Percentiles rank a stretch among this genome's conserved stretches.
Evolutionary conservation across 2,888 invertebrate genomes (phyloP).

Genomic region (Drosophila lutescens): DNA sequence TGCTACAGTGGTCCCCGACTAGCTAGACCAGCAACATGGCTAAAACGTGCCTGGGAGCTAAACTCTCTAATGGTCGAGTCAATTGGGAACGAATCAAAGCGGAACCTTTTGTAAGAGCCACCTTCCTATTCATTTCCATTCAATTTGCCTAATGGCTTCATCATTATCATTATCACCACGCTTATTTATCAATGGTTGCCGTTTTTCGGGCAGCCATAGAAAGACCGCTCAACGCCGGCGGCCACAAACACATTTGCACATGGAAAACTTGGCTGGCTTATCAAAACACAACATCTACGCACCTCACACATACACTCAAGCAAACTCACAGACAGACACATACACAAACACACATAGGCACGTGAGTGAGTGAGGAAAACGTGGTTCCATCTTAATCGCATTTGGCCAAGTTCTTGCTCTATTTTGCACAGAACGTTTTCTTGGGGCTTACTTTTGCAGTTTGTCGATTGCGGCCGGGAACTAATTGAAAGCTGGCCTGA

Average conservation of each 20-base stretch:
- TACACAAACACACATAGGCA: conserved; percentile 33
- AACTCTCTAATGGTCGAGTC: conserved; percentile 42
- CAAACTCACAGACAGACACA: neutral
- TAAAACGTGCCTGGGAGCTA: neutral
- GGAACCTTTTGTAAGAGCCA: too few species aligned
- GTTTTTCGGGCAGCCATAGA: conserved; percentile 45
- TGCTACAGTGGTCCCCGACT: conserved; percentile 51
- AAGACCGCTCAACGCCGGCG: conserved; percentile 21
- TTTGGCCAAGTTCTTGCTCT: conserved; percentile 49
- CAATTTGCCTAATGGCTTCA: conserved; percentile 25
- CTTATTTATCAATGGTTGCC: conserved; percentile 35
- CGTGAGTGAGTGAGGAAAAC: conserved; percentile 45
- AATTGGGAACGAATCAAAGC: neutral
- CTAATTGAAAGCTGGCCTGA: conserved; percentile 53
- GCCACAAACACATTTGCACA: conserved; percentile 47
- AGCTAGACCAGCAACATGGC: neutral
- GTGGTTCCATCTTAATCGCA: conserved; percentile 64
- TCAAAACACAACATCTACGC: conserved; percentile 62
- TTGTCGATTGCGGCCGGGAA: conserved; percentile 22
- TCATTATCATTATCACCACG: conserved; percentile 28
- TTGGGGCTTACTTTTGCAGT: conserved; percentile 23
- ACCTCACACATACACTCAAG: neutral
- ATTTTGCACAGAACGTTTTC: conserved; percentile 11
- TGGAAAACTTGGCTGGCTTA: conserved; percentile 58
- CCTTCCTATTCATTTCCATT: neutral